Percentiles rank a stretch among this genome's conserved stretches.
These are phyloP conservation scores for Globicephala melas DNA, from an alignment of 2,113 vertebrate genomes.

Conservation along the genomic window DNA sequence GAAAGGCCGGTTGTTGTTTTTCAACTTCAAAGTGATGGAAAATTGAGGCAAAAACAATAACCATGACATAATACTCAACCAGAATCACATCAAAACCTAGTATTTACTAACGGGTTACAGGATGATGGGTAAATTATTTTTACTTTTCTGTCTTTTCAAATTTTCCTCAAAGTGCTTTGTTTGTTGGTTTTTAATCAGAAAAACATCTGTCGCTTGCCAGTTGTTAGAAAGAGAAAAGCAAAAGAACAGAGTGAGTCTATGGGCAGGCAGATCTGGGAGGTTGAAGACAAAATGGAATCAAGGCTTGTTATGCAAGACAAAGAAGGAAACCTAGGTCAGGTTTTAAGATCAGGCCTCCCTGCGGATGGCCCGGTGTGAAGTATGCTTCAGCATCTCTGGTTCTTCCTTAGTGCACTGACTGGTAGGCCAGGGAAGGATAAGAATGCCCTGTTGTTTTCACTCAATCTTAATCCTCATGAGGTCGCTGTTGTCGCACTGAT, in stretches of 20 bases:
- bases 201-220: not conserved
- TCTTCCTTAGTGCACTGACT: not conserved
- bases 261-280: not conserved
- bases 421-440: not conserved
- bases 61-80: not conserved
- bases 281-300: not conserved
- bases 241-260: not conserved
- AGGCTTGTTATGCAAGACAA: not conserved
- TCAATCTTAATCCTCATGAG: not conserved
- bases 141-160: not conserved
- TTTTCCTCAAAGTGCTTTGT: not conserved
- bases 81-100: not conserved
- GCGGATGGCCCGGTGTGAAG: not conserved
- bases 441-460: fast-evolving
- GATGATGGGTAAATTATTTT: not conserved
- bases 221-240: not conserved
- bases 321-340: not conserved
- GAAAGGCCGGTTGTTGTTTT: not conserved
- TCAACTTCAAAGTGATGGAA: not conserved
- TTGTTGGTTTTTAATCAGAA: constrained; percentile 20
- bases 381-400: fast-evolving
- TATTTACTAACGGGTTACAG: not conserved
- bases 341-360: not conserved
- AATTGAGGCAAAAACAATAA: not conserved
- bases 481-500: constrained; percentile 25